A percentile compares a stretch with the other conserved stretches of the same genome.
phyloP scores from a whole-genome alignment of 2,113 vertebrate genomes.

The Nothobranchius kuhntae region DNA sequence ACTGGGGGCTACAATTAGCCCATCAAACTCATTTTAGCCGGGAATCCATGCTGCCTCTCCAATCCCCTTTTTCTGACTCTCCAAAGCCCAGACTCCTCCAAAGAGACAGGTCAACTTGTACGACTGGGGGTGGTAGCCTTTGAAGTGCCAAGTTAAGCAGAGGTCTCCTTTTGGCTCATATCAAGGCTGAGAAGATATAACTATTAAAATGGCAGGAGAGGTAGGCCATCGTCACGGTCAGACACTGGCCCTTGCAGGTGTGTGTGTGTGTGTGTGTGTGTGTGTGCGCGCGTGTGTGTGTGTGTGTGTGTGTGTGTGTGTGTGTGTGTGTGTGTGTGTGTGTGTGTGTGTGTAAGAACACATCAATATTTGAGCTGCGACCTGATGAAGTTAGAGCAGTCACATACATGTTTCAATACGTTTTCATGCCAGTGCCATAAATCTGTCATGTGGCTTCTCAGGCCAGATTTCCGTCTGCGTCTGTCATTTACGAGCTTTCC shows the following conservation, averaged over 20 bases:
- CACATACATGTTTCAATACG: conserved; percentile 27
- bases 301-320: no score
- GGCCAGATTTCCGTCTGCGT: conserved; percentile 25
- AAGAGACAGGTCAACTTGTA: conserved; percentile 80
- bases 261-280: no score
- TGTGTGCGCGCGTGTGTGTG: no score
- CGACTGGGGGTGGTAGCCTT: conserved; percentile 77
- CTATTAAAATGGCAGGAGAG: conserved; percentile 75
- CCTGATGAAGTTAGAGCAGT: conserved; percentile 21
- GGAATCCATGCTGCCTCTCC: conserved; percentile 64
- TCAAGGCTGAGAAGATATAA: conserved; percentile 75
- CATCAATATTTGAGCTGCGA: conserved; percentile 8
- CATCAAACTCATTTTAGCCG: conserved; percentile 80
- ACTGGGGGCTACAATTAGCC: conserved; percentile 85
- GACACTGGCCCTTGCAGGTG: not conserved
- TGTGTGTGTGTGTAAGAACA: not conserved
- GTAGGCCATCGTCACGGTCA: conserved; percentile 32
- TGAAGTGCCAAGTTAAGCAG: conserved; percentile 75
- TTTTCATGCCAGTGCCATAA: conserved; percentile 41
- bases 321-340: no score
- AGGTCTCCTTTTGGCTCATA: conserved; percentile 76
- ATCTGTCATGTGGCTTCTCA: conserved; percentile 42
- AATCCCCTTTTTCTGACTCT: conserved; percentile 64
- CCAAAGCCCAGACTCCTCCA: conserved; percentile 66
- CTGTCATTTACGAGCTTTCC: conserved; percentile 39